Conservation (phyloP, 1,140 invertebrate genomes). For the Argopecten irradians region DNA sequence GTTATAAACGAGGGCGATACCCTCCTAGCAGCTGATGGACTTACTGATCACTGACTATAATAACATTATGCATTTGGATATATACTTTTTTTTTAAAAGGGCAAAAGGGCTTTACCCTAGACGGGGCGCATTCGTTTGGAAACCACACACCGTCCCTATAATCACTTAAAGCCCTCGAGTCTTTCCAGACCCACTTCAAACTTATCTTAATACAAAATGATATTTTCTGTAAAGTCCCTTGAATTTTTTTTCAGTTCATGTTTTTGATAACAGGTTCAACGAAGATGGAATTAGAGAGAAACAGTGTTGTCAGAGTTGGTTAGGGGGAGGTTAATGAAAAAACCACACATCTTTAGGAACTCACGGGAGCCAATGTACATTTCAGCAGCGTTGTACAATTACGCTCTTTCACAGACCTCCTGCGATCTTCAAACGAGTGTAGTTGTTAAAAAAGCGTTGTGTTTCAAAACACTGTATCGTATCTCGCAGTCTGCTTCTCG, state of each 20-base stretch:
- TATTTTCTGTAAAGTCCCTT: constrained; percentile 12
- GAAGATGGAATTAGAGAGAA: constrained; percentile 17
- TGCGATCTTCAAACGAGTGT: constrained; percentile 20
- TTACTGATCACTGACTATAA: not conserved
- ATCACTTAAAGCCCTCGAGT: constrained; percentile 2
- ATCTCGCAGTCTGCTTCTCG: constrained; percentile 5
- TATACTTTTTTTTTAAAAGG: not conserved
- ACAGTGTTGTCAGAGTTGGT: constrained; percentile 1
- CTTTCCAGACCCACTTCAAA: constrained; percentile 16
- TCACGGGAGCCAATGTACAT: not conserved
- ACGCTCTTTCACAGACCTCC: constrained; percentile 14
- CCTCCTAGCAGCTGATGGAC: not conserved
- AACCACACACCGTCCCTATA: constrained; percentile 4
- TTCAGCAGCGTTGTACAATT: constrained; percentile 16
- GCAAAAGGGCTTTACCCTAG: not conserved
- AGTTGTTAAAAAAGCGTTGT: constrained; percentile 22
- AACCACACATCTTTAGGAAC: constrained; percentile 4
- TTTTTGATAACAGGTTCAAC: constrained; percentile 22
- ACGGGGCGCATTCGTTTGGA: not conserved
- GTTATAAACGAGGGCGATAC: too few relatives aligned
- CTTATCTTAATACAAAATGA: constrained; percentile 23
- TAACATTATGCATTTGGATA: not conserved
- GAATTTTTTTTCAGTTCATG: not conserved
- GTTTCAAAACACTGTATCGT: constrained; percentile 13
- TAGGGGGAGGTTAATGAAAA: constrained; percentile 21